These are phyloP conservation scores for Corythaixoides concolor DNA, from an alignment of 2,113 vertebrate genomes.

Conservation along the genomic window DNA sequence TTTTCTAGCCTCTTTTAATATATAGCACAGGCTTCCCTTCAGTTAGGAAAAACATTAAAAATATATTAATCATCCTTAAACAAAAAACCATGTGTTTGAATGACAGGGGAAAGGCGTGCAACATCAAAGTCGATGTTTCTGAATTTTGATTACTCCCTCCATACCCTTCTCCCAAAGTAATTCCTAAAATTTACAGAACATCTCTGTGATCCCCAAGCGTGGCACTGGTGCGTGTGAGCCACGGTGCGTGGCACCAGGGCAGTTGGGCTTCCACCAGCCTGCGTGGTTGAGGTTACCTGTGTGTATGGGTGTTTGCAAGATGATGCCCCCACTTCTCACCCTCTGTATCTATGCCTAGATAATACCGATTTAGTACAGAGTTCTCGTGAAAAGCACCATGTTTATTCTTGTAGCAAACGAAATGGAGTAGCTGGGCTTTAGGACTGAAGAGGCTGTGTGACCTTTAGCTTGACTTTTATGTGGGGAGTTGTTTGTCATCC, in stretches of 20 bases:
- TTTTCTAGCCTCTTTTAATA: conserved; percentile 61
- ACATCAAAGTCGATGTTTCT: conserved; percentile 14
- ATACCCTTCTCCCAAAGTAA: neutral
- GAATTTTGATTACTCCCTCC: neutral
- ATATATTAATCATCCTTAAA: conserved; percentile 67
- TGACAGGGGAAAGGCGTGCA: conserved; percentile 9
- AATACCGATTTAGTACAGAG: neutral
- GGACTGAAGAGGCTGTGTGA: neutral
- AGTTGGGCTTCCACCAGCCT: neutral
- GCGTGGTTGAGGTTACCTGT: rapidly evolving
- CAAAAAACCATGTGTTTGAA: conserved; percentile 56
- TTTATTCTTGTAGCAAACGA: neutral
- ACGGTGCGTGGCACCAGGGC: too few relatives aligned
- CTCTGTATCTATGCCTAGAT: neutral
- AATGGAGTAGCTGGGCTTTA: neutral
- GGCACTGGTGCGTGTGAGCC: neutral
- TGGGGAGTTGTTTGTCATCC: conserved; percentile 23
- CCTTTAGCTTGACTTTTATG: conserved; percentile 30
- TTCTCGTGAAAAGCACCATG: neutral
- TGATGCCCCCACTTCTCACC: neutral
- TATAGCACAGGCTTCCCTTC: conserved; percentile 55
- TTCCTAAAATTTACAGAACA: neutral
- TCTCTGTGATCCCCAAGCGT: neutral
- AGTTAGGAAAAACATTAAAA: conserved; percentile 61
- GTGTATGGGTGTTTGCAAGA: rapidly evolving